A percentile compares a stretch with the other conserved stretches of the same genome.
Evolutionary conservation across 2,888 invertebrate species (phyloP).

Genomic region (Molanna angustata): DNA sequence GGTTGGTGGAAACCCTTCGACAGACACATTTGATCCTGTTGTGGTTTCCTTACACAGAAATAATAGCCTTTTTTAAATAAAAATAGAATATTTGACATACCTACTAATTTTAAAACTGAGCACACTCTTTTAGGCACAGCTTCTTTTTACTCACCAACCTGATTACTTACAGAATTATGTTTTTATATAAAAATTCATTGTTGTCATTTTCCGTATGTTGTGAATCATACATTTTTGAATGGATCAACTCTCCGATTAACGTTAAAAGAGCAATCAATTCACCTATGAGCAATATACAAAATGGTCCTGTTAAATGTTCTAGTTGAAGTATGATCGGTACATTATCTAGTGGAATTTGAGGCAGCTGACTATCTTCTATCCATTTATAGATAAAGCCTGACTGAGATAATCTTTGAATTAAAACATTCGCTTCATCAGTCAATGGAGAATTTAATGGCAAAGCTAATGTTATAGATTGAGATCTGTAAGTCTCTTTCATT

Average conservation of each 20-base stretch:
- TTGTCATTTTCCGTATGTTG: too few species aligned
- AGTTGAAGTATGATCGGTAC: conserved; percentile 14
- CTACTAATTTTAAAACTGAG: too few species aligned
- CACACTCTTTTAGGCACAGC: too few species aligned
- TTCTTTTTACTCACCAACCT: too few species aligned
- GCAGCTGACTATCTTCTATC: conserved; percentile 10
- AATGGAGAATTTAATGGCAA: conserved; percentile 20
- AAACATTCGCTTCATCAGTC: conserved; percentile 9
- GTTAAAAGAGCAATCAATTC: conserved; percentile 8
- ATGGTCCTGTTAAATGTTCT: conserved; percentile 19
- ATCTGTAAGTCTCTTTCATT: conserved; percentile 17
- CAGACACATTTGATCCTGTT: too few species aligned
- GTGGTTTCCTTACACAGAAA: too few species aligned
- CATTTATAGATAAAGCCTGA: conserved; percentile 24
- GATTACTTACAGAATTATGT: too few species aligned
- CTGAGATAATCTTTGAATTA: conserved; percentile 20
- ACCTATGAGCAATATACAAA: conserved; percentile 16
- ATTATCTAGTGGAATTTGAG: neutral
- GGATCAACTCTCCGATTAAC: conserved; percentile 18
- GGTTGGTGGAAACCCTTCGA: too few species aligned
- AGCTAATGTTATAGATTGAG: conserved; percentile 20
- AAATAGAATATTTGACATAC: too few species aligned
- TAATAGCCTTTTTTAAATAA: too few species aligned
- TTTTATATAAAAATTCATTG: too few species aligned
- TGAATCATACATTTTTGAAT: too few species aligned